Evolutionary conservation across 2,797 vertebrate genomes (phyloP).

Genomic region (Helarctos malayanus): DNA sequence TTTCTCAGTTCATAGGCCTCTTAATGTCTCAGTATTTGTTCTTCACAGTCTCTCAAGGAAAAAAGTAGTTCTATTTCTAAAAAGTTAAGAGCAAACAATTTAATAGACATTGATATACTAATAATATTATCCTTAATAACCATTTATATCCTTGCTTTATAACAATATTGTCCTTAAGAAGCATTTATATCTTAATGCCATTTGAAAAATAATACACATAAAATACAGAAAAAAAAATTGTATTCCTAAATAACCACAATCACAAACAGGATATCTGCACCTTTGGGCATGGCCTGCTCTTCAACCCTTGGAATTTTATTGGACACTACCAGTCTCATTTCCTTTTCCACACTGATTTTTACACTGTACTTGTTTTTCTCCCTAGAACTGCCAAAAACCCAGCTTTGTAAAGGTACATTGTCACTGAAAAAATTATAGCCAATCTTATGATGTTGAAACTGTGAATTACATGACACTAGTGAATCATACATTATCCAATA

Average conservation of each 20-base stretch:
- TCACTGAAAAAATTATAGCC: not conserved
- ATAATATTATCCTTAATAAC: not conserved
- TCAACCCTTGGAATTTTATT: not conserved
- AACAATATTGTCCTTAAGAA: not conserved
- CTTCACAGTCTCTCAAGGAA: not conserved
- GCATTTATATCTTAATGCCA: not conserved
- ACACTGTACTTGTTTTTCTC: not conserved
- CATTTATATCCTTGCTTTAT: not conserved
- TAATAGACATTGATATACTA: not conserved
- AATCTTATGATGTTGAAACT: not conserved
- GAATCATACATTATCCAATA: not conserved
- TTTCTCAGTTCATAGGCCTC: not conserved
- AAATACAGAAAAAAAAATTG: not conserved
- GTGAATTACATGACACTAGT: not conserved
- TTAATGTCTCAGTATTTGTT: not conserved
- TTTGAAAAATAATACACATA: not conserved
- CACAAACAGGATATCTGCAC: not conserved
- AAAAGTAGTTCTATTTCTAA: not conserved
- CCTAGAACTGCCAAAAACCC: not conserved
- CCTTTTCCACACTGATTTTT: not conserved
- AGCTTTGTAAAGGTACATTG: not conserved
- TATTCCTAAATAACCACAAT: not conserved
- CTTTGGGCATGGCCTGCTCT: not conserved
- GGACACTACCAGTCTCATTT: not conserved
- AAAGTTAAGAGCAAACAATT: not conserved